A percentile compares a stretch with the other conserved stretches of the same genome.
phyloP scores from a whole-genome alignment of 2,888 invertebrate genomes.

The Ichneumon xanthorius region DNA sequence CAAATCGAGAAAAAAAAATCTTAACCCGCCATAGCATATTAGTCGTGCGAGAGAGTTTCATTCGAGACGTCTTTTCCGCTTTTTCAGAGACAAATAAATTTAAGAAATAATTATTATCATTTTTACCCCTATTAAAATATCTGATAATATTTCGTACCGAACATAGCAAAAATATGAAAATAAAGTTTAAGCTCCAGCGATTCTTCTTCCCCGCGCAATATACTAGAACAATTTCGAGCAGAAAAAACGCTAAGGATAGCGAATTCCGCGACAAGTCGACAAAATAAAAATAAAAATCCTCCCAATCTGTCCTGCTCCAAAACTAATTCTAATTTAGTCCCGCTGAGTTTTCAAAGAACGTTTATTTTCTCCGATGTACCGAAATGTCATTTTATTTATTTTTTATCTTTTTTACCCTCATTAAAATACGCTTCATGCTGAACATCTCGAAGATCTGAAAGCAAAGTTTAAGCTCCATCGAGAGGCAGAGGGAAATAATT shows the following conservation, averaged over 20 bases:
- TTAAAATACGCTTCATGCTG: neutral
- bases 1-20: no score
- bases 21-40: no score
- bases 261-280: no score
- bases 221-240: neutral
- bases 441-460: neutral
- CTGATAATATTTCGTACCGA: neutral
- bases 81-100: no score
- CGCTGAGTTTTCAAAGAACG: no score
- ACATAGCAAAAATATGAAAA: neutral
- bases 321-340: no score
- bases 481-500: neutral
- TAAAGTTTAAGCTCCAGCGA: neutral
- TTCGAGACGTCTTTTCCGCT: no score
- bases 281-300: no score
- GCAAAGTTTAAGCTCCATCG: neutral
- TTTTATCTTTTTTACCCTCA: neutral
- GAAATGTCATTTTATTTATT: neutral
- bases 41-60: no score
- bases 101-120: no score
- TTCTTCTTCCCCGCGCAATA: neutral
- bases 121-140: neutral
- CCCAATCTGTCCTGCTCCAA: no score
- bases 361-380: no score
- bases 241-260: neutral